These are phyloP conservation scores for Temnopleurus reevesii DNA, from an alignment of 53 echinoderm and acorn worm species.

Conservation along the genomic window DNA sequence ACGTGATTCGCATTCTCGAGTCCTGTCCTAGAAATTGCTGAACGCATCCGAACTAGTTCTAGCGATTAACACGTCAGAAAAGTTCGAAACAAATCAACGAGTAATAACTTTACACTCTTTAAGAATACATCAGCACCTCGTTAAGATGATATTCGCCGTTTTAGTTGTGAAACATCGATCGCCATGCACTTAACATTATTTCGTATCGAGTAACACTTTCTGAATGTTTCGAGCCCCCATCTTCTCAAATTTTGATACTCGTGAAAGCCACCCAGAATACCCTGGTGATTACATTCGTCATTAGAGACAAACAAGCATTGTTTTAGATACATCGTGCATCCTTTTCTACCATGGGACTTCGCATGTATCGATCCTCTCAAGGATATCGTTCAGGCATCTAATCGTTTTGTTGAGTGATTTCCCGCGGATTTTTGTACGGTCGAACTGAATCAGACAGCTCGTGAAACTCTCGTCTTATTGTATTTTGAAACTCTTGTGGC, in stretches of 20 bases:
- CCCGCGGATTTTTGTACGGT: not conserved
- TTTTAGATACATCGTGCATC: not conserved
- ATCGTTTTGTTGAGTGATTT: slow-evolving; percentile 13
- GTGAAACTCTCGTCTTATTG: not conserved
- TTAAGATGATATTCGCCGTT: not conserved
- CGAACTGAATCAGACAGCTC: not conserved
- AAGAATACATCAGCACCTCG: not conserved
- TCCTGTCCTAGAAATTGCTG: slow-evolving; percentile 21
- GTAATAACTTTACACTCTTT: too few relatives aligned
- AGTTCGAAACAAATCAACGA: not conserved
- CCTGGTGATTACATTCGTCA: not conserved
- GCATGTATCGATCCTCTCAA: not conserved
- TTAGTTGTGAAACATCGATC: slow-evolving; percentile 6
- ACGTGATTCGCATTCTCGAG: not conserved
- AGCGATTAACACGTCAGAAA: not conserved
- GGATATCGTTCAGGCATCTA: slow-evolving; percentile 51
- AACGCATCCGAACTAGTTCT: not conserved
- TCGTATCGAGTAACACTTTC: slow-evolving; percentile 4
- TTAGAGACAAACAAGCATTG: slow-evolving; percentile 38
- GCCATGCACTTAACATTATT: not conserved
- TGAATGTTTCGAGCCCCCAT: not conserved
- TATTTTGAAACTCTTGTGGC: not conserved
- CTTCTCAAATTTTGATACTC: not conserved
- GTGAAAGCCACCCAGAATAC: not conserved
- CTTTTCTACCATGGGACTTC: not conserved